Conservation (phyloP, 2,888 invertebrate species). For the Caenorhabditis sp. region DNA sequence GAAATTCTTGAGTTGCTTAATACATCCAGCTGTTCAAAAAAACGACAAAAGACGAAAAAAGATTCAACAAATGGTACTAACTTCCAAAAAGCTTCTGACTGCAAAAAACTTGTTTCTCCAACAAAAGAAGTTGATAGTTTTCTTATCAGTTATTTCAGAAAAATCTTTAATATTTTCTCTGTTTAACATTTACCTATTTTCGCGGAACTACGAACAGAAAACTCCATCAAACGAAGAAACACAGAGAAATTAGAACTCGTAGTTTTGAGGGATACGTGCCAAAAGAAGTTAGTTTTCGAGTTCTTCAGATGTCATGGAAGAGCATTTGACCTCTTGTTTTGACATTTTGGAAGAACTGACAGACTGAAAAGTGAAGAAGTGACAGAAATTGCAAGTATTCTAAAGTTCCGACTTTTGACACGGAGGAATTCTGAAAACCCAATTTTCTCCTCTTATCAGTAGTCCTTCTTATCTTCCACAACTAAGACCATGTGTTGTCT, state of each 20-base stretch:
- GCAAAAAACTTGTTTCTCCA: no score
- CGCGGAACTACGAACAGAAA: background rate
- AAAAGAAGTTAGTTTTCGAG: slow-evolving; percentile 38
- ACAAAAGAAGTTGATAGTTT: no score
- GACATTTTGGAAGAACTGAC: background rate
- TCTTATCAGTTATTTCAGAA: no score
- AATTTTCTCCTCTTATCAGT: slow-evolving; percentile 8
- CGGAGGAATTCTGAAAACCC: background rate
- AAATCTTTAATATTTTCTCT: no score
- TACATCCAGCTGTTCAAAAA: no score
- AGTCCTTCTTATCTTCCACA: slow-evolving; percentile 13
- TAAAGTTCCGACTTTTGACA: background rate
- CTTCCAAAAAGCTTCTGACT: no score
- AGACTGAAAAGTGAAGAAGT: background rate
- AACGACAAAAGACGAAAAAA: no score
- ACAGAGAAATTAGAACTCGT: background rate
- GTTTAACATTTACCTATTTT: no score
- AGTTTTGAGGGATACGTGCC: slow-evolving; percentile 33
- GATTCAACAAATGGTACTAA: no score
- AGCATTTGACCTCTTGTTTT: slow-evolving; percentile 23
- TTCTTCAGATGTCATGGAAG: slow-evolving; percentile 1
- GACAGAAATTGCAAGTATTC: background rate
- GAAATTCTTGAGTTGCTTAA: no score
- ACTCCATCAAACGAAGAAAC: background rate
- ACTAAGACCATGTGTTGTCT: background rate